These are phyloP conservation scores for Agrilus cyanescens DNA, from an alignment of 2,888 invertebrate species.

Conservation along the genomic window DNA sequence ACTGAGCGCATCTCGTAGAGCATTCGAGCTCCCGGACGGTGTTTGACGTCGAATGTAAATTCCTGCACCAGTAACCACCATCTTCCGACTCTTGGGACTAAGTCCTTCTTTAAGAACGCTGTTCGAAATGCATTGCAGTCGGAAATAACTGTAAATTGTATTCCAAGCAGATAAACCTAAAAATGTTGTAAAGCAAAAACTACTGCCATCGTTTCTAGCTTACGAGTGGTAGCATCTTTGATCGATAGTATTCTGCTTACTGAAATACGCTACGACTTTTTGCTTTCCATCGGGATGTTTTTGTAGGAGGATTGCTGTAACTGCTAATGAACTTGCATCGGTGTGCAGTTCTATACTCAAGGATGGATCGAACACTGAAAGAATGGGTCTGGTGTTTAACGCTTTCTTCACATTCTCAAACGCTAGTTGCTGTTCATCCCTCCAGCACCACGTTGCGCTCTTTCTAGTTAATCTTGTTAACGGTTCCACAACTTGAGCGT, in stretches of 20 bases:
- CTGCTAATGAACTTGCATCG: conserved; percentile 7
- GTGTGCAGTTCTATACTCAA: conserved; percentile 13
- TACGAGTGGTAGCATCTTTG: conserved; percentile 13
- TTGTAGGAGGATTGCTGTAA: conserved; percentile 1
- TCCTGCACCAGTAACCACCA: conserved; percentile 9
- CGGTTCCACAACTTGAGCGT: conserved; percentile 13
- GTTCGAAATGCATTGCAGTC: conserved; percentile 14
- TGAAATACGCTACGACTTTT: conserved; percentile 14
- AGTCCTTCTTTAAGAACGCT: conserved; percentile 7
- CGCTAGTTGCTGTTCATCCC: conserved; percentile 6
- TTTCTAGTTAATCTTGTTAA: conserved; percentile 11
- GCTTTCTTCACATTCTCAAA: conserved; percentile 4
- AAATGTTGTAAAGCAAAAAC: conserved; percentile 4
- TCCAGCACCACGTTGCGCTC: conserved; percentile 7
- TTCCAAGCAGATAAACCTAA: conserved; percentile 4
- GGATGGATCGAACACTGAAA: conserved; percentile 10
- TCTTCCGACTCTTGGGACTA: conserved; percentile 7
- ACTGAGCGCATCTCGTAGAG: conserved; percentile 8
- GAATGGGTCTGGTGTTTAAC: conserved; percentile 9
- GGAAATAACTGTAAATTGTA: conserved; percentile 15
- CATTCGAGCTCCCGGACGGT: conserved; percentile 6
- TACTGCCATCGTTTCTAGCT: conserved; percentile 13
- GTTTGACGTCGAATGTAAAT: conserved; percentile 6
- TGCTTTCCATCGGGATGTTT: not conserved
- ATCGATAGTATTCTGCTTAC: conserved; percentile 13